Evolutionary conservation across 2,888 invertebrate genomes (phyloP).

Genomic region (Apomyelois bistriatella): DNA sequence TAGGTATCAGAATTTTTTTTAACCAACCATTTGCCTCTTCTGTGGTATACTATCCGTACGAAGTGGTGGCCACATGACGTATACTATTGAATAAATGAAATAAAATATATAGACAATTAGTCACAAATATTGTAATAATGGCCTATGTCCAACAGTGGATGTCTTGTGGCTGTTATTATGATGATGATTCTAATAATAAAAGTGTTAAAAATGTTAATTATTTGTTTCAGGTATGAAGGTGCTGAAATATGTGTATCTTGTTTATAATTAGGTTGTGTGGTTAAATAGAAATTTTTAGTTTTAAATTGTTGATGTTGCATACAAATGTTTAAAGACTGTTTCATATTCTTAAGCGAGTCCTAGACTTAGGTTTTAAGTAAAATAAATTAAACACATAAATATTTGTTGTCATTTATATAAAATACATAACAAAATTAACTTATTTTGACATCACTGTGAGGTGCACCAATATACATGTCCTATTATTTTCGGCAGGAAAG

Average conservation of each 20-base stretch:
- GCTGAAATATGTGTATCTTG: constrained; percentile 64
- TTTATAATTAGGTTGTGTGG: constrained; percentile 30
- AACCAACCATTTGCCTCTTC: too few relatives aligned
- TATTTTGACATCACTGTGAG: constrained; percentile 7
- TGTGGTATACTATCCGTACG: too few relatives aligned
- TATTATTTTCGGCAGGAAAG: too few relatives aligned
- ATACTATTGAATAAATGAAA: too few relatives aligned
- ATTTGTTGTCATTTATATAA: constrained; percentile 35
- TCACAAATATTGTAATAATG: too few relatives aligned
- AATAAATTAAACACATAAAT: constrained; percentile 31
- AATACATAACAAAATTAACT: constrained; percentile 34
- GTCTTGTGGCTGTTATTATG: too few relatives aligned
- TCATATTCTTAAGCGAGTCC: constrained; percentile 14
- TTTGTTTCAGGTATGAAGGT: constrained; percentile 54
- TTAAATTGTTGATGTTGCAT: neutral
- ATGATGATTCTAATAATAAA: too few relatives aligned
- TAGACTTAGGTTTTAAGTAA: constrained; percentile 3
- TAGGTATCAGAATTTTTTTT: too few relatives aligned
- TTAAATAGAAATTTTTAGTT: neutral
- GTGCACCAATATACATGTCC: neutral
- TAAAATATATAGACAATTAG: too few relatives aligned
- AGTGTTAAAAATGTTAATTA: too few relatives aligned
- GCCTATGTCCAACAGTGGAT: too few relatives aligned
- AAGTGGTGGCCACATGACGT: too few relatives aligned
- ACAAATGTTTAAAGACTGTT: constrained; percentile 19